Percentiles rank a stretch among this genome's conserved stretches.
phyloP scores from a whole-genome alignment of 2,113 vertebrate species.

The Crotalus tigris region DNA sequence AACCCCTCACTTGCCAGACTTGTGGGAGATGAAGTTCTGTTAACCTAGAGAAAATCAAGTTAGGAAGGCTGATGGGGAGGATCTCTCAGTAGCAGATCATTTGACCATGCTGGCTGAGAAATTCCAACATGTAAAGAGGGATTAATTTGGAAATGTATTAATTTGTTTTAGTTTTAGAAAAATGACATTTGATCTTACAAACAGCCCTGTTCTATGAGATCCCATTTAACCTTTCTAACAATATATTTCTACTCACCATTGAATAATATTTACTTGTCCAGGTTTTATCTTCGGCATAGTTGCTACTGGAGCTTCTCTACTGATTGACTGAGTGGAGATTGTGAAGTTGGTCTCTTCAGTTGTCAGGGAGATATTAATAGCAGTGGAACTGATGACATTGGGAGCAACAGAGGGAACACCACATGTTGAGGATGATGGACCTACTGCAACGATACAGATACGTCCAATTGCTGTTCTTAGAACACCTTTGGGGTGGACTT shows the following conservation, averaged over 20 bases:
- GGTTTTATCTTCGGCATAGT: conserved; percentile 15
- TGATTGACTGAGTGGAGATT: background rate
- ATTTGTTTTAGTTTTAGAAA: background rate
- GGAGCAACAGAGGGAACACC: background rate
- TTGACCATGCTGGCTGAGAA: background rate
- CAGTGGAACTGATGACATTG: conserved; percentile 4
- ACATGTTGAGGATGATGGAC: conserved; percentile 13
- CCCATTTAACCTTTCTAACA: background rate
- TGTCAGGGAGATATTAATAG: conserved; percentile 29
- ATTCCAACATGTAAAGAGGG: background rate
- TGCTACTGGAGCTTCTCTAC: conserved; percentile 12
- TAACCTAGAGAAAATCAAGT: background rate
- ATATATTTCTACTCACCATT: conserved; percentile 42
- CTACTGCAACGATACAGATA: conserved; percentile 22
- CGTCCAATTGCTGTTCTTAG: background rate
- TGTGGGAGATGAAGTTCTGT: background rate
- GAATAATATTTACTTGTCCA: background rate
- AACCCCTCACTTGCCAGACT: background rate
- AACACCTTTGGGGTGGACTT: background rate
- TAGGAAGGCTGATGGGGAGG: background rate
- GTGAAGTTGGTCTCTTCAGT: conserved; percentile 18
- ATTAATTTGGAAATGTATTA: background rate
- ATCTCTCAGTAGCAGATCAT: background rate
- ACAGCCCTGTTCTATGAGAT: background rate
- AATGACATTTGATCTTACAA: background rate